phyloP scores from a whole-genome alignment of 2,113 vertebrate species.

The Erythrocercus mccallii region DNA sequence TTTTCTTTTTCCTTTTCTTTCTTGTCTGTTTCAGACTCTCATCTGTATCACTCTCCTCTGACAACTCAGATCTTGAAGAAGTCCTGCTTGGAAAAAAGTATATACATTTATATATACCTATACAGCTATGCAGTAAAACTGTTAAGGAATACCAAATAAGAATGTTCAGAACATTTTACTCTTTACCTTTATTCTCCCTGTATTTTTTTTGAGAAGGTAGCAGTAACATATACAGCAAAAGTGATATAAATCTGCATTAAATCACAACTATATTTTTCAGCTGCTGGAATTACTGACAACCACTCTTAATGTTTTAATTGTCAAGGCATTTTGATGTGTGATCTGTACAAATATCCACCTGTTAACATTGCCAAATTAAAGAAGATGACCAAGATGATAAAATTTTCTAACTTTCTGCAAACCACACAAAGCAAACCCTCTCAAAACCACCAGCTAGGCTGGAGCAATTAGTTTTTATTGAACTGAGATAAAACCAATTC shows the following conservation, averaged over 20 bases:
- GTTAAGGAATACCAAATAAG: not conserved
- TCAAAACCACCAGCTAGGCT: not conserved
- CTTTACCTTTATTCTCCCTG: not conserved
- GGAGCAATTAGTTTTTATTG: not conserved
- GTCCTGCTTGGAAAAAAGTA: constrained; percentile 47
- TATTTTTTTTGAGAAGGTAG: not conserved
- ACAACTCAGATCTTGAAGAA: constrained; percentile 48
- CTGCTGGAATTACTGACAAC: not conserved
- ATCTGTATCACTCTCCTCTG: constrained; percentile 45
- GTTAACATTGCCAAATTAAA: not conserved
- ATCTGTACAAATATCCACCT: not conserved
- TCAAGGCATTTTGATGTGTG: not conserved
- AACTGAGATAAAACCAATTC: not conserved
- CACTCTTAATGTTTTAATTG: not conserved
- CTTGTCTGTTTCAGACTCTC: constrained; percentile 49
- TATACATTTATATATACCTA: not conserved
- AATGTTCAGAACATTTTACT: not conserved
- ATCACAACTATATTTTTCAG: not conserved
- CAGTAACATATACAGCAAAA: not conserved
- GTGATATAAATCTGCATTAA: not conserved
- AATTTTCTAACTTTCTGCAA: not conserved
- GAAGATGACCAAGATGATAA: not conserved
- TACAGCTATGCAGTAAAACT: not conserved
- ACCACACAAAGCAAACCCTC: not conserved
- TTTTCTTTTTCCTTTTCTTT: constrained; percentile 83